These are phyloP conservation scores for Zosterops hypoxanthus DNA, from an alignment of 2,113 vertebrate genomes.

Conservation along the genomic window DNA sequence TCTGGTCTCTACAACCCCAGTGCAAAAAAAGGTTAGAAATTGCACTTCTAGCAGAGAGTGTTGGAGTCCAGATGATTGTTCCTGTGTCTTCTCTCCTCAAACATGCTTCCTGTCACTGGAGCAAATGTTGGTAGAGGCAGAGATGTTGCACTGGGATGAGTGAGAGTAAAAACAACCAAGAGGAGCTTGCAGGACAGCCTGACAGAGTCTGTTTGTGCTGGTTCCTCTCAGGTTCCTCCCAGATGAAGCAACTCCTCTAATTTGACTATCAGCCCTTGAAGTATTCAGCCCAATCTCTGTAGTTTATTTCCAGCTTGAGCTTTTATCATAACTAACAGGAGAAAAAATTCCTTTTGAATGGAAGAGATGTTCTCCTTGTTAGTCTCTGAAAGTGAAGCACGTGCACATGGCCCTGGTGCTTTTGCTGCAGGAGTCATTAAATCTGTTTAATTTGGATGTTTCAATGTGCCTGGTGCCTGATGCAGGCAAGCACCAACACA, in stretches of 20 bases:
- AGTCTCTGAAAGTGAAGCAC: neutral
- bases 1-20: neutral
- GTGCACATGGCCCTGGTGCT: rapidly evolving
- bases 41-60: neutral
- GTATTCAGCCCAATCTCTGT: neutral
- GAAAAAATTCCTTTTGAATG: neutral
- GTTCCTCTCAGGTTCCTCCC: neutral
- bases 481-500: neutral
- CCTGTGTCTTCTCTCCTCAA: neutral
- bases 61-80: neutral
- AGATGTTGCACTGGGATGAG: neutral
- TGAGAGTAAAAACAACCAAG: neutral
- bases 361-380: neutral
- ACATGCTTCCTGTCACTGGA: neutral
- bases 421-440: neutral
- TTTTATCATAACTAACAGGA: neutral
- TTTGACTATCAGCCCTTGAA: neutral
- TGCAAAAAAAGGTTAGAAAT: neutral
- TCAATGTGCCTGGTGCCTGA: neutral
- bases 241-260: neutral
- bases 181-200: neutral
- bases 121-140: neutral
- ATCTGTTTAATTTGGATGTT: neutral
- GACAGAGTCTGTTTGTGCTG: neutral
- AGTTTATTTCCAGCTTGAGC: neutral